Percentiles rank a stretch among this genome's conserved stretches.
These are phyloP conservation scores for Caiman crocodilus DNA, from an alignment of 2,797 vertebrate genomes.

Conservation along the genomic window DNA sequence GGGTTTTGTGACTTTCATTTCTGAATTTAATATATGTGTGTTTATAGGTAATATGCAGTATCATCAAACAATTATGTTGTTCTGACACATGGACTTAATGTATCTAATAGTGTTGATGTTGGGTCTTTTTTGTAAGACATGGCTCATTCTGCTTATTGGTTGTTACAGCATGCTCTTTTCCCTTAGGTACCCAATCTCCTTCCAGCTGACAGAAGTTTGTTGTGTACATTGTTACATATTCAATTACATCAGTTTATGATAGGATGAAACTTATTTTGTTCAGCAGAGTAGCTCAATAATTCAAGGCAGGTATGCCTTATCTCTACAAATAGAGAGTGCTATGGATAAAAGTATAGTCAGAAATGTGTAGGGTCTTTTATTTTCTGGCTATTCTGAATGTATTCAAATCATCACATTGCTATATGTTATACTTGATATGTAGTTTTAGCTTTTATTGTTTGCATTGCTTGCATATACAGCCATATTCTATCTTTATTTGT, in stretches of 20 bases:
- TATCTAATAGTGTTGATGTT: neutral
- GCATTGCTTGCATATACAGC: neutral
- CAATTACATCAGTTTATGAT: neutral
- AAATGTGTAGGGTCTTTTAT: neutral
- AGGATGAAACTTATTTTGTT: fast-evolving
- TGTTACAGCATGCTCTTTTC: neutral
- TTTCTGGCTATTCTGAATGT: neutral
- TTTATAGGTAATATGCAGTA: neutral
- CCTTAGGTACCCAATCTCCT: neutral
- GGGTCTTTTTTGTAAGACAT: neutral
- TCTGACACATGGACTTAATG: neutral
- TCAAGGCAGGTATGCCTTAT: neutral
- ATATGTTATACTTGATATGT: neutral
- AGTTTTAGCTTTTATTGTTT: slow-evolving; percentile 34
- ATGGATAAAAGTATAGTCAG: neutral
- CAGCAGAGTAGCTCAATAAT: neutral
- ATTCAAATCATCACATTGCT: neutral
- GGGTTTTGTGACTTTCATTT: slow-evolving; percentile 19
- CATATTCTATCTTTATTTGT: slow-evolving; percentile 27
- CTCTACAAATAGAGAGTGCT: neutral
- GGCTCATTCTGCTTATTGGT: neutral
- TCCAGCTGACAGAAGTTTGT: neutral
- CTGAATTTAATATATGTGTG: slow-evolving; percentile 23
- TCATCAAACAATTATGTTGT: neutral
- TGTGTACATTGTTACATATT: neutral